Evolutionary conservation across 1,140 invertebrate genomes (phyloP).

Genomic region (Littorina saxatilis): DNA sequence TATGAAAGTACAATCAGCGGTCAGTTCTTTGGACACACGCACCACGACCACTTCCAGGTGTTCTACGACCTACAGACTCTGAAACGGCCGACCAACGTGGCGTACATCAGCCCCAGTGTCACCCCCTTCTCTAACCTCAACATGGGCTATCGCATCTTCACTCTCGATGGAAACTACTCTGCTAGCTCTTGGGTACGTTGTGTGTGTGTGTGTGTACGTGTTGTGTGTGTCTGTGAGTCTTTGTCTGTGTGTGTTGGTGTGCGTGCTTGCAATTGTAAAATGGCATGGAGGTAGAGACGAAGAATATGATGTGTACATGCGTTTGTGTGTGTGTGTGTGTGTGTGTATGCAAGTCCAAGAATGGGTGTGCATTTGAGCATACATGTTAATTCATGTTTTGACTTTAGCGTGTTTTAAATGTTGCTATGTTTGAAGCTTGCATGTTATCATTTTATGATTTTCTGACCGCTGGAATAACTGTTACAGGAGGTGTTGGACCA

Average conservation of each 20-base stretch:
- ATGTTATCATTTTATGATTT: not conserved
- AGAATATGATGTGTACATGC: too few species aligned
- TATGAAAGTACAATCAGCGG: slow-evolving; percentile 76
- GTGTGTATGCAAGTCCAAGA: too few species aligned
- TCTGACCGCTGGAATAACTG: not conserved
- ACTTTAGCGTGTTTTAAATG: not conserved
- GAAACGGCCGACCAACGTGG: slow-evolving; percentile 85
- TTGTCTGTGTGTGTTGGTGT: too few species aligned
- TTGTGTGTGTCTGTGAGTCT: too few species aligned
- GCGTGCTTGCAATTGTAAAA: too few species aligned
- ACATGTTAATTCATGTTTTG: not conserved
- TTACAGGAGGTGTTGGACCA: slow-evolving; percentile 88
- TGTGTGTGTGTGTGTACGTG: too few species aligned
- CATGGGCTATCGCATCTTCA: slow-evolving; percentile 96
- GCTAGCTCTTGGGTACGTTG: slow-evolving; percentile 78
- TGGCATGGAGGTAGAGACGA: too few species aligned
- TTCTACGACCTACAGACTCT: slow-evolving; percentile 74
- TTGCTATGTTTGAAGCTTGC: not conserved
- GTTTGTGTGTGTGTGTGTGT: too few species aligned
- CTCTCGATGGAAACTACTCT: slow-evolving; percentile 94
- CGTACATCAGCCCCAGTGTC: slow-evolving; percentile 94
- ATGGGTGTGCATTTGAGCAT: not conserved
- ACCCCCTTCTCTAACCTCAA: slow-evolving; percentile 92
- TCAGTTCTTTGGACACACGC: slow-evolving; percentile 78
- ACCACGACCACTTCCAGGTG: slow-evolving; percentile 75